Conservation (phyloP, 2,113 vertebrate species). For the Sturnira hondurensis region DNA sequence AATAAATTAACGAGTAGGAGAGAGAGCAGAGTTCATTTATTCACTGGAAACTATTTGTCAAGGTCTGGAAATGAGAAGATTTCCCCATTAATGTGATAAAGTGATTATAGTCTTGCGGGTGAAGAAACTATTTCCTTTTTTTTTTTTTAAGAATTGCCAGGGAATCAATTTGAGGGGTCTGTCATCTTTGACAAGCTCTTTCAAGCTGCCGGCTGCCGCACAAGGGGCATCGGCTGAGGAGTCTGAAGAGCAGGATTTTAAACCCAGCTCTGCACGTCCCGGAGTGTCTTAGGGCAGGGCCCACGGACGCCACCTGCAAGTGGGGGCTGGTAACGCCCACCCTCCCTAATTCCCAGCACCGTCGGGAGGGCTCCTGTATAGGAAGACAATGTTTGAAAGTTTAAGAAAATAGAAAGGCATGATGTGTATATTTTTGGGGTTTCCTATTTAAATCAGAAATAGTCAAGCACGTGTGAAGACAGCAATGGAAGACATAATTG, state of each 20-base stretch:
- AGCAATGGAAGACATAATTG: slow-evolving; percentile 63
- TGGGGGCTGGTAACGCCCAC: neutral
- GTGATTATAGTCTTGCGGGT: slow-evolving; percentile 22
- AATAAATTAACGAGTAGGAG: slow-evolving; percentile 30
- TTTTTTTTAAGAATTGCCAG: neutral
- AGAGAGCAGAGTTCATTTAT: slow-evolving; percentile 21
- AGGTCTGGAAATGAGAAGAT: slow-evolving; percentile 39
- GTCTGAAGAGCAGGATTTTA: neutral
- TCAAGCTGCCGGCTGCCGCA: neutral
- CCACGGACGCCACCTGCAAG: neutral
- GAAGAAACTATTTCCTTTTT: slow-evolving; percentile 27
- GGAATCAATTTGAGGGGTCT: neutral
- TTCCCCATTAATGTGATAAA: slow-evolving; percentile 41
- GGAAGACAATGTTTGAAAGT: slow-evolving; percentile 48
- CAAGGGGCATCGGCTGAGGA: neutral
- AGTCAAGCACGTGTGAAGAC: slow-evolving; percentile 52
- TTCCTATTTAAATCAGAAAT: slow-evolving; percentile 56
- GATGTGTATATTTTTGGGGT: slow-evolving; percentile 39
- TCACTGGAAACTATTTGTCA: slow-evolving; percentile 31
- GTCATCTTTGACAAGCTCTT: neutral
- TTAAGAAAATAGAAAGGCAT: slow-evolving; percentile 51
- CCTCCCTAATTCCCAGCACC: neutral
- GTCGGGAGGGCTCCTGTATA: neutral
- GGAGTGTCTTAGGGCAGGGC: neutral
- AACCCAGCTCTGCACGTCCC: neutral